Evolutionary conservation across 1,140 invertebrate genomes (phyloP).

Genomic region (Procambarus virginalis): DNA sequence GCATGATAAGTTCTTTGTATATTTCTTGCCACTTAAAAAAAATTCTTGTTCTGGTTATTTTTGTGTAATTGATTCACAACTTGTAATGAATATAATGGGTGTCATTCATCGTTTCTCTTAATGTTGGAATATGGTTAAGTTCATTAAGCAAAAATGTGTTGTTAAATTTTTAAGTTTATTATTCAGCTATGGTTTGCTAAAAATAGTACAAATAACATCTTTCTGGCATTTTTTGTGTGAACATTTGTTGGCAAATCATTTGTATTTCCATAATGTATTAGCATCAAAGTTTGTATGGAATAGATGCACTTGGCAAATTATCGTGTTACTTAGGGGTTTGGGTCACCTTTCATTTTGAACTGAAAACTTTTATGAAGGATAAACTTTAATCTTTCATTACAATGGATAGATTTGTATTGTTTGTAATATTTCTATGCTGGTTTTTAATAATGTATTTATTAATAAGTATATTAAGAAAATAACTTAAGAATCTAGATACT

Average conservation of each 20-base stretch:
- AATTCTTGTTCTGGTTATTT: neutral
- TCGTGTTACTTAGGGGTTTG: neutral
- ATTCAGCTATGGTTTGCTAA: neutral
- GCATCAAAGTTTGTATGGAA: neutral
- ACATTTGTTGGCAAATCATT: neutral
- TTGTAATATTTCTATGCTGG: too few species aligned
- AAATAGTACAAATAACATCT: slow-evolving; percentile 18
- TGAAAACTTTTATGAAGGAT: too few species aligned
- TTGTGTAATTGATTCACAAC: too few species aligned
- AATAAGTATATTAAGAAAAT: too few species aligned
- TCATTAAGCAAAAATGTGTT: neutral
- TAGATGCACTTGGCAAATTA: neutral
- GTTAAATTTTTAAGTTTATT: neutral
- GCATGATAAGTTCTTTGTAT: neutral
- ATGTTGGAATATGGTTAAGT: neutral
- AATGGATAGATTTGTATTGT: too few species aligned
- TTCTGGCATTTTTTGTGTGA: slow-evolving; percentile 6
- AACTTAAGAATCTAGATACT: too few species aligned
- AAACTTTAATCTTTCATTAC: too few species aligned
- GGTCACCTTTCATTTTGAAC: neutral
- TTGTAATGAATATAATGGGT: too few species aligned
- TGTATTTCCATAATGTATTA: neutral
- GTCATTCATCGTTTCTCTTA: neutral
- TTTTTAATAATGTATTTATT: too few species aligned
- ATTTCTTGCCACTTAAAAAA: neutral